Base-by-base conservation (phyloP, 2,113 vertebrate species). In the Kryptolebias marmoratus region DNA sequence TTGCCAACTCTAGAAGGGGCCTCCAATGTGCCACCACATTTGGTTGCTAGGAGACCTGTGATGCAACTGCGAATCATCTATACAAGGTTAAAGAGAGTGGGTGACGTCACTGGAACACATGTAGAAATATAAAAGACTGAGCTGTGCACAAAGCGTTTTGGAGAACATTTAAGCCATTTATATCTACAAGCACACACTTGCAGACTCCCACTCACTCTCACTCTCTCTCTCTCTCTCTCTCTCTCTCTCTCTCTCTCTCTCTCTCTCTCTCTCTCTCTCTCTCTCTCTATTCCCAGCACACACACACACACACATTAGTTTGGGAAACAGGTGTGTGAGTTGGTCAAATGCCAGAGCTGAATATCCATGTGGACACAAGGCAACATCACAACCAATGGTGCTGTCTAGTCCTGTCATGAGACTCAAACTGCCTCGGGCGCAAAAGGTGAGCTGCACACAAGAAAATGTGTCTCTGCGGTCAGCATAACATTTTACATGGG, bases 31-130 rank as follows among this genome's bases (percentile, higher is more conserved):
- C 76, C 64, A 59, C 76, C 79, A 72, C 62, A 53, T 58, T 64
- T n/a, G 73, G 89, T 88, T 87, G 88, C 89, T 80, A 87, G 77
- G 83, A 80, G 73, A 88, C 57, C 45, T 52, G 77, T 83, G 83
- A 91, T 73, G 82, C 80, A 77, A 68, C 72, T 60, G 69, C 71
- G 66, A 47, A 80, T 72, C 31, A 10, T 75, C 71, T 64, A 49
- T 48, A 60, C 22, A 27, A 87, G 79, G 70, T 75, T 75, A 66
- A 68, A 62, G 67, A 27, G 55, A 77, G 79, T 6, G 42, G 64
- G 58, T 78, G 83, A 90, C 61, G 72, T 86, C 79, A 80, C 36
- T 47, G 44, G 50, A 73, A 67, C 68, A 71, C 68, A 63, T 75
- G 58, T 36, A 69, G 65, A 84, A 71, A 80, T 61, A 77, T 60